phyloP scores from a whole-genome alignment of 2,113 vertebrate genomes.

The Sakesphorus luctuosus region DNA sequence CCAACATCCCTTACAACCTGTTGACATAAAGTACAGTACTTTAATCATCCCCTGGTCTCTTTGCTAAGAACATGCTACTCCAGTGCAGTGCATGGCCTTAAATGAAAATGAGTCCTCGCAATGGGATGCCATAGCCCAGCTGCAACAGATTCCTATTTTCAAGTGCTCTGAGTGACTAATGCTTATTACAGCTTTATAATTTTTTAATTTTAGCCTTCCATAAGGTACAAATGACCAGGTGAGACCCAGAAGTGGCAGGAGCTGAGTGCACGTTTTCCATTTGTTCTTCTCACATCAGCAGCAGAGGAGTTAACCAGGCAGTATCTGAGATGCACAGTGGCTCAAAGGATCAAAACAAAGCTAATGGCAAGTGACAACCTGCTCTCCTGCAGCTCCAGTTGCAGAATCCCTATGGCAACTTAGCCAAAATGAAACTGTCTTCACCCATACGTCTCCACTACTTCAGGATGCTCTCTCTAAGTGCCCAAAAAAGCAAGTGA shows the following conservation, averaged over 20 bases:
- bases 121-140: accelerated
- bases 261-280: background rate
- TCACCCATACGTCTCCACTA: background rate
- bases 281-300: background rate
- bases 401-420: conserved; percentile 51
- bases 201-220: background rate
- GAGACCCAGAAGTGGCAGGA: background rate
- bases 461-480: background rate
- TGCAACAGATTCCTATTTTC: background rate
- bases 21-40: background rate
- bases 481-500: background rate
- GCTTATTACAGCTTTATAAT: background rate
- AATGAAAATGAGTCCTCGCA: background rate
- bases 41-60: background rate
- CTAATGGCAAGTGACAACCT: conserved; percentile 41
- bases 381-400: conserved; percentile 37
- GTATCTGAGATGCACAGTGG: background rate
- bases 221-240: background rate
- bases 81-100: background rate
- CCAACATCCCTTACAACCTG: background rate
- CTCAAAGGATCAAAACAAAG: background rate
- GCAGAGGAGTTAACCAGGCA: background rate
- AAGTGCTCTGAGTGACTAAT: background rate
- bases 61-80: background rate
- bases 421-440: conserved; percentile 36